Evolutionary conservation across 2,113 vertebrate genomes (phyloP).

Genomic region (Hypocryptadius cinnamomeus): DNA sequence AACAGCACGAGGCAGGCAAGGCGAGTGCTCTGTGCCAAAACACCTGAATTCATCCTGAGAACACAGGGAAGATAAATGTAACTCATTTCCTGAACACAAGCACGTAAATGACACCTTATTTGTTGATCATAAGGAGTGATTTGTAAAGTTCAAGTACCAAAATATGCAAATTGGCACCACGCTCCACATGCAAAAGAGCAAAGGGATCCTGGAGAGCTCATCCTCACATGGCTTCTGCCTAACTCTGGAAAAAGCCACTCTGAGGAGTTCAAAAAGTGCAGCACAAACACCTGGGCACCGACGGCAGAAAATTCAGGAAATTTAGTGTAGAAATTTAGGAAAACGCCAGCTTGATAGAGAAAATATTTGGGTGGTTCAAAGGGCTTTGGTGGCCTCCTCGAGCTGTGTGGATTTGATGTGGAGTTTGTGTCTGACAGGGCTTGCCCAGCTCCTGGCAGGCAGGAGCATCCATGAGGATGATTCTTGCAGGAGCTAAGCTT

Average conservation of each 20-base stretch:
- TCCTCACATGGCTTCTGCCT: not conserved
- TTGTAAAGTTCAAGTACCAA: slow-evolving; percentile 34
- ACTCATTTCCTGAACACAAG: not conserved
- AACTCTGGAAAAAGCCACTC: rapidly evolving
- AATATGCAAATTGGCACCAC: not conserved
- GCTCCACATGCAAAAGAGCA: not conserved
- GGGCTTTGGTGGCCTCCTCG: not conserved
- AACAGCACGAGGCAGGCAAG: not conserved
- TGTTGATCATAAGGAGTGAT: slow-evolving; percentile 49
- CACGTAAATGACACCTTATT: slow-evolving; percentile 33
- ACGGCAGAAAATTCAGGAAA: not conserved
- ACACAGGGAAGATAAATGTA: not conserved
- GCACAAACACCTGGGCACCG: not conserved
- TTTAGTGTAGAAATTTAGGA: not conserved
- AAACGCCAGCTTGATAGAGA: not conserved
- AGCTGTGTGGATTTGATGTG: not conserved
- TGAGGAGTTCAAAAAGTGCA: not conserved
- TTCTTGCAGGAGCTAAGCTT: no score
- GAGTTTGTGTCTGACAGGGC: not conserved
- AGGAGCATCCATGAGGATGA: not conserved
- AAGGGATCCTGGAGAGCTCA: not conserved
- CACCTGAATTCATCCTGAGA: not conserved
- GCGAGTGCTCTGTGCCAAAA: not conserved
- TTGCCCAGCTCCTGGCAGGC: not conserved
- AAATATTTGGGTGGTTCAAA: rapidly evolving